Percentiles rank a stretch among this genome's conserved stretches.
Evolutionary conservation across 1,140 invertebrate genomes (phyloP).

Genomic region (Nasonia giraulti): DNA sequence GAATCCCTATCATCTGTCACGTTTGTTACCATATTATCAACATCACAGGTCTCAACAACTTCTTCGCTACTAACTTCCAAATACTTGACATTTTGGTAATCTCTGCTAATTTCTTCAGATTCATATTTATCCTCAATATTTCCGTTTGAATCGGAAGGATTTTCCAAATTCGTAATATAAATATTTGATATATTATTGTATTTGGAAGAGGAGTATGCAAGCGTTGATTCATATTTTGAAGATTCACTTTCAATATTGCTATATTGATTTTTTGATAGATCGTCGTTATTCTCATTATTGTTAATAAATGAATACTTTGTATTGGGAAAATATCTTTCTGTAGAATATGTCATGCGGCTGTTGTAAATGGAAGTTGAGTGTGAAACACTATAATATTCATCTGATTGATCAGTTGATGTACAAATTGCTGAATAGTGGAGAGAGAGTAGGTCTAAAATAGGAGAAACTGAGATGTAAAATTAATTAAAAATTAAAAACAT

Average conservation of each 20-base stretch:
- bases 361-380: conserved; percentile 65
- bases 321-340: conserved; percentile 62
- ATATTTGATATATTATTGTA: conserved; percentile 59
- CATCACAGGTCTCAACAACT: conserved; percentile 74
- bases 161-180: conserved; percentile 58
- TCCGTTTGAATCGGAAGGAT: conserved; percentile 64
- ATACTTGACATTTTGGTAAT: conserved; percentile 70
- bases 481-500: conserved; percentile 47
- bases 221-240: conserved; percentile 63
- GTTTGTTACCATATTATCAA: conserved; percentile 76
- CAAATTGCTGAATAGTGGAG: conserved; percentile 69
- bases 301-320: conserved; percentile 64
- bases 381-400: conserved; percentile 69
- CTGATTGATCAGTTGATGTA: conserved; percentile 58
- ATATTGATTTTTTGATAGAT: conserved; percentile 61
- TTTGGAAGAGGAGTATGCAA: conserved; percentile 57
- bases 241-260: conserved; percentile 56
- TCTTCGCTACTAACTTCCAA: conserved; percentile 72
- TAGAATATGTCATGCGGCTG: conserved; percentile 56
- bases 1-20: conserved; percentile 85
- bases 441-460: conserved; percentile 64
- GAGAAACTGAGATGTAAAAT: conserved; percentile 49
- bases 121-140: conserved; percentile 67
- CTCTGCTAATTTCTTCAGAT: conserved; percentile 62
- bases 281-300: conserved; percentile 65